These are phyloP conservation scores for Buphagus erythrorhynchus DNA, from an alignment of 2,797 vertebrate species.

Conservation along the genomic window DNA sequence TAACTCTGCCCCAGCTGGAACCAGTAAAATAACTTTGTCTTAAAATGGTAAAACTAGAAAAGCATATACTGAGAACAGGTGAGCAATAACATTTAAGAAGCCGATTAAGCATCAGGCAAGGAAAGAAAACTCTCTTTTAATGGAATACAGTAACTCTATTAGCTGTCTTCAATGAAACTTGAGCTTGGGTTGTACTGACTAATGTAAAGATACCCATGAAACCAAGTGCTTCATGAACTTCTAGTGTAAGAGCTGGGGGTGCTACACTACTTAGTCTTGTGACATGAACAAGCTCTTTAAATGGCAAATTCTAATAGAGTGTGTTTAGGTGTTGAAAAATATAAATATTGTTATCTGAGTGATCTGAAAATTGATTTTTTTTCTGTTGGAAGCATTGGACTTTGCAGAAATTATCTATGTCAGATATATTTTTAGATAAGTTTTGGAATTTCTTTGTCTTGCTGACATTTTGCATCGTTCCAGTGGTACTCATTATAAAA, in stretches of 20 bases:
- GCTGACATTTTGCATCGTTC: not conserved
- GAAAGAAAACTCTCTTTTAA: slow-evolving; percentile 24
- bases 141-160: not conserved
- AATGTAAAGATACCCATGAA: slow-evolving; percentile 12
- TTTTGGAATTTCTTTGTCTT: not conserved
- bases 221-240: not conserved
- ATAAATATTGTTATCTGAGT: not conserved
- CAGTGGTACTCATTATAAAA: not conserved
- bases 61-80: not conserved
- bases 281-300: not conserved
- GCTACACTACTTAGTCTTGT: not conserved
- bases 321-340: not conserved
- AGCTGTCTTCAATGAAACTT: slow-evolving; percentile 17
- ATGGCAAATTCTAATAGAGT: not conserved
- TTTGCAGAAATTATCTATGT: not conserved
- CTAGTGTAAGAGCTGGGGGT: not conserved
- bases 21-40: not conserved
- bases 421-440: not conserved
- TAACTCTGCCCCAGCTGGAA: not conserved
- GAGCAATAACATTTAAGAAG: not conserved
- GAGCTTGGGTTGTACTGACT: not conserved
- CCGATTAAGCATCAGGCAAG: not conserved
- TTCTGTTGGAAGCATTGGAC: not conserved
- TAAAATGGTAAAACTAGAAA: not conserved
- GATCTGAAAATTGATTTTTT: not conserved